phyloP scores from a whole-genome alignment of 2,113 vertebrate species.

The Apteryx owenii region DNA sequence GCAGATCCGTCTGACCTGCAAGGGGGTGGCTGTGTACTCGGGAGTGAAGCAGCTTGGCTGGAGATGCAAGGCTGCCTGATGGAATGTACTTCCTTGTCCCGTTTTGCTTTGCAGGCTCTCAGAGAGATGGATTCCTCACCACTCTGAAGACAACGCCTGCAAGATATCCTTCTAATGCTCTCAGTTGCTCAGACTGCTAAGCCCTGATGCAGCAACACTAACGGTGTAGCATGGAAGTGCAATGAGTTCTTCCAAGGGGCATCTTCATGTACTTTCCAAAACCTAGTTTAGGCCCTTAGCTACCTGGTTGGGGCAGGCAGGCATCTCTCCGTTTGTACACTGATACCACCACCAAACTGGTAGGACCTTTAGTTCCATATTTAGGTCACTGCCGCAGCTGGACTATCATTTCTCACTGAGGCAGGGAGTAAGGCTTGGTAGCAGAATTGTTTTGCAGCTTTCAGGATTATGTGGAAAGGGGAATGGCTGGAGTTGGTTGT shows the following conservation, averaged over 20 bases:
- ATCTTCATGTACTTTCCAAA: not conserved
- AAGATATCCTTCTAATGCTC: conserved; percentile 91
- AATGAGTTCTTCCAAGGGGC: not conserved
- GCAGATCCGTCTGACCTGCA: rapidly evolving
- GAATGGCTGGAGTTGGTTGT: not conserved
- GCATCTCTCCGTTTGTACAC: not conserved
- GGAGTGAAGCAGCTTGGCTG: not conserved
- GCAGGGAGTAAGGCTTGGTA: not conserved
- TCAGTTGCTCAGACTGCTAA: not conserved
- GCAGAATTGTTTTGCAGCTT: not conserved
- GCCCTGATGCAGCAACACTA: rapidly evolving
- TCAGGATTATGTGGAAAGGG: not conserved
- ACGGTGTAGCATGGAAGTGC: not conserved
- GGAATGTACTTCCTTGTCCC: not conserved
- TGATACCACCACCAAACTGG: not conserved
- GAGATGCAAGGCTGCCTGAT: not conserved
- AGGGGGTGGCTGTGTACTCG: not conserved
- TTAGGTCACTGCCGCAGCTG: not conserved
- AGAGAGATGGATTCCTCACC: conserved; percentile 82
- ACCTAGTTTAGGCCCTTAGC: not conserved
- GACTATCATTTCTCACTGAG: not conserved
- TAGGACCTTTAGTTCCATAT: not conserved
- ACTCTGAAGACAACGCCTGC: conserved; percentile 92
- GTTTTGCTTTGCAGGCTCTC: conserved; percentile 82
- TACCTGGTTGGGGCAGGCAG: not conserved